Evolutionary conservation across 2,888 invertebrate species (phyloP).

Genomic region (Nomada goodeniana): DNA sequence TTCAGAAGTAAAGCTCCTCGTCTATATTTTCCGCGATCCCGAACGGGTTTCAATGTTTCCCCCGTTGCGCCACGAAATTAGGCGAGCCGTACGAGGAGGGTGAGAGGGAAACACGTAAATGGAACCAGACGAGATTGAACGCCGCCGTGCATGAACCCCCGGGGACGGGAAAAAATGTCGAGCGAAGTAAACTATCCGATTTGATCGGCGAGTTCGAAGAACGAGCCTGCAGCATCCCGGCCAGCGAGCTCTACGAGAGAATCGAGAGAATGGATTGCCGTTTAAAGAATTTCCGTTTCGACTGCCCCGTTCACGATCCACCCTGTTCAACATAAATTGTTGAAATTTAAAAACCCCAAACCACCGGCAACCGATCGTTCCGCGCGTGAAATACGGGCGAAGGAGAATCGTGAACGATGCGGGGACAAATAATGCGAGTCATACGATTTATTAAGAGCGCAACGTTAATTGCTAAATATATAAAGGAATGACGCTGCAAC

Average conservation of each 20-base stretch:
- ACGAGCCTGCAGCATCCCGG: neutral
- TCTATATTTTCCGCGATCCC: neutral
- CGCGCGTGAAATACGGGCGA: too few species aligned
- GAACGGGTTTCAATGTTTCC: neutral
- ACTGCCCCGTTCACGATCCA: constrained; percentile 50
- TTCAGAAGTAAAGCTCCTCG: constrained; percentile 37
- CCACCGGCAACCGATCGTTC: neutral
- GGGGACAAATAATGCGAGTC: too few species aligned
- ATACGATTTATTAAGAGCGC: neutral
- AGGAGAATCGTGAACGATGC: too few species aligned
- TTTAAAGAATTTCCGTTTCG: constrained; percentile 26
- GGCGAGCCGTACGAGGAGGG: constrained; percentile 48
- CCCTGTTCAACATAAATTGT: neutral
- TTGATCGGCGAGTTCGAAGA: neutral
- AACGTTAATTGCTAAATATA: neutral
- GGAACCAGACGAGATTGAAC: neutral
- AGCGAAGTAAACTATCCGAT: too few species aligned
- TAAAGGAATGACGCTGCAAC: neutral
- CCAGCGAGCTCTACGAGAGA: constrained; percentile 29
- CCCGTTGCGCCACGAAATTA: neutral
- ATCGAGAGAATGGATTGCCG: constrained; percentile 62
- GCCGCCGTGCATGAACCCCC: neutral
- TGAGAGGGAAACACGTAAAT: neutral
- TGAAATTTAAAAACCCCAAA: too few species aligned
- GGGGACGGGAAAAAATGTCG: neutral